Evolutionary conservation across 1,140 invertebrate genomes (phyloP).

Genomic region (Hestina assimilis): DNA sequence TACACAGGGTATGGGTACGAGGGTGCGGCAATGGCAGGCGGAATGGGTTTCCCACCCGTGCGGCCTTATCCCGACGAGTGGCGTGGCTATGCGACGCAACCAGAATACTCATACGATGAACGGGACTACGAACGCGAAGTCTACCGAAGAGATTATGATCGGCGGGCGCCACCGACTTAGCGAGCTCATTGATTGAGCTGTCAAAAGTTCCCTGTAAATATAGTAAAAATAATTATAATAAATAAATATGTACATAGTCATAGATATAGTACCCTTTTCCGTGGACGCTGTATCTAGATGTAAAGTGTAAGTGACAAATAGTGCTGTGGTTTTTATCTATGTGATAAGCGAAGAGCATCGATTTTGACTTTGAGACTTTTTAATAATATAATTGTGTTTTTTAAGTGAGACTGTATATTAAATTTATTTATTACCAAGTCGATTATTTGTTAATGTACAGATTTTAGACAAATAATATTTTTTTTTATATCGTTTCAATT

Average conservation of each 20-base stretch:
- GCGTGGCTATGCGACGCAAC: constrained; percentile 57
- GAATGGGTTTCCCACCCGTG: constrained; percentile 63
- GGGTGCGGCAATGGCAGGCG: constrained; percentile 46
- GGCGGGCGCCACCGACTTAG: constrained; percentile 68
- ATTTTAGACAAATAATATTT: constrained; percentile 65
- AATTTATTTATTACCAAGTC: constrained; percentile 75
- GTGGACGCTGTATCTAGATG: constrained; percentile 54
- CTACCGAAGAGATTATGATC: constrained; percentile 67
- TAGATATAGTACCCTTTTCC: constrained; percentile 60
- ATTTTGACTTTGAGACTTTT: constrained; percentile 46
- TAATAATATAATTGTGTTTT: constrained; percentile 59
- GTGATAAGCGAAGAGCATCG: constrained; percentile 68
- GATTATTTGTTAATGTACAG: constrained; percentile 72
- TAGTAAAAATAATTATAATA: constrained; percentile 38
- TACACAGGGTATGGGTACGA: constrained; percentile 64
- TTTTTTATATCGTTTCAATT: constrained; percentile 70
- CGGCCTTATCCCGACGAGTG: constrained; percentile 66
- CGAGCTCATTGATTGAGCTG: constrained; percentile 27
- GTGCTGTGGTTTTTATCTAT: constrained; percentile 74
- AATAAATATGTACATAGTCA: constrained; percentile 69
- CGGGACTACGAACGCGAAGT: constrained; percentile 69
- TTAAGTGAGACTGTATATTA: constrained; percentile 74
- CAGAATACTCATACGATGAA: constrained; percentile 64
- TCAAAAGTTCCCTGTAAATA: constrained; percentile 49
- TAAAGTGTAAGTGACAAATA: constrained; percentile 75